A percentile compares a stretch with the other conserved stretches of the same genome.
Conservation (phyloP, 2,888 invertebrate genomes). For the Oscheius onirici region DNA sequence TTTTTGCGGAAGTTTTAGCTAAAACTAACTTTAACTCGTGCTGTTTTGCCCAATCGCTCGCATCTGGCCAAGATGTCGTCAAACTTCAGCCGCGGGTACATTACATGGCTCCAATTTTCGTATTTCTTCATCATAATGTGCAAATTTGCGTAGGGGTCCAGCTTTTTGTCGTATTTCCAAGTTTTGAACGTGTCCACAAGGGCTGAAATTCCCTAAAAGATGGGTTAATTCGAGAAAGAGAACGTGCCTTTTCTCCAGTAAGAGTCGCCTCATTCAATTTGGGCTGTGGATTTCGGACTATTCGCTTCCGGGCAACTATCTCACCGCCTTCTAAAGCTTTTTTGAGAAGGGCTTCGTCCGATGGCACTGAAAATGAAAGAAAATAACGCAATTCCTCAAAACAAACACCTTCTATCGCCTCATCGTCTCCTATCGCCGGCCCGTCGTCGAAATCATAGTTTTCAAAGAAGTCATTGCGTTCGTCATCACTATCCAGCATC, state of each 20-base stretch:
- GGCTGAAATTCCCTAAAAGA: conserved; percentile 36
- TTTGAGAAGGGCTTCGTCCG: conserved; percentile 27
- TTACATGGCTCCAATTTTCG: conserved; percentile 52
- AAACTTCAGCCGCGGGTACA: conserved; percentile 52
- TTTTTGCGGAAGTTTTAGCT: background rate
- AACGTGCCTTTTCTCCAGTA: conserved; percentile 42
- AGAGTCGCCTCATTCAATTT: conserved; percentile 45
- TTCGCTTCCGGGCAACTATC: background rate
- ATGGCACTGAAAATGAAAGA: background rate
- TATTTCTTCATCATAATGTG: conserved; percentile 47
- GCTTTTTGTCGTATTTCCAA: conserved; percentile 45
- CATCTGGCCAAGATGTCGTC: conserved; percentile 50
- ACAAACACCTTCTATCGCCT: conserved; percentile 37
- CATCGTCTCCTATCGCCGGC: conserved; percentile 33
- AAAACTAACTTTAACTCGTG: conserved; percentile 39
- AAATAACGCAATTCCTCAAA: background rate
- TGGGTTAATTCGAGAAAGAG: too few relatives aligned
- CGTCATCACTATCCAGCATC: conserved; percentile 36
- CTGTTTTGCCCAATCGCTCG: conserved; percentile 50
- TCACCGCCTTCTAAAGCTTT: conserved; percentile 20
- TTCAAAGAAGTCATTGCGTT: conserved; percentile 50
- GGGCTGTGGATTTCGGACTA: conserved; percentile 40
- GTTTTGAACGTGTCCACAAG: conserved; percentile 39
- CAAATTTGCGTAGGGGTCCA: conserved; percentile 52
- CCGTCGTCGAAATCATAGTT: conserved; percentile 49